phyloP scores from a whole-genome alignment of 1,140 invertebrate species.

The Drosophila jambulina region DNA sequence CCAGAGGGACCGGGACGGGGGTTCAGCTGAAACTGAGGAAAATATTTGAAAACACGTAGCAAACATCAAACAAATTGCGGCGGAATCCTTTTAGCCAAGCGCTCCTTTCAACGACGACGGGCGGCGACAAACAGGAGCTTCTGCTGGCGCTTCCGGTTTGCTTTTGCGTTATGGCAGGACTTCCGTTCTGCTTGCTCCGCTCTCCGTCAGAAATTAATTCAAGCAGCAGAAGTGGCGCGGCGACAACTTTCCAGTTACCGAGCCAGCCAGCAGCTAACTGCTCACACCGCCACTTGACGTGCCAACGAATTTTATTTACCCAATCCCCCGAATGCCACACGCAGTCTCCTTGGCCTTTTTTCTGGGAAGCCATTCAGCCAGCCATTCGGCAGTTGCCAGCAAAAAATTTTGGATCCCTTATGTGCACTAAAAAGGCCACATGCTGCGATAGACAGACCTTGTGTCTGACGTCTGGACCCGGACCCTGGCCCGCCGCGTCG shows the following conservation, averaged over 20 bases:
- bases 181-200: slow-evolving; percentile 57
- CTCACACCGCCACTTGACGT: slow-evolving; percentile 49
- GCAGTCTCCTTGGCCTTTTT: slow-evolving; percentile 32
- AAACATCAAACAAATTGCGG: slow-evolving; percentile 83
- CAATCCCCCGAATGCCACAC: slow-evolving; percentile 45
- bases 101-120: slow-evolving; percentile 61
- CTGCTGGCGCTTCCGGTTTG: slow-evolving; percentile 73
- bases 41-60: slow-evolving; percentile 81
- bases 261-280: slow-evolving; percentile 46
- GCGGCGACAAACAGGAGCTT: slow-evolving; percentile 62
- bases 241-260: slow-evolving; percentile 58
- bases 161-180: slow-evolving; percentile 75
- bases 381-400: slow-evolving; percentile 24
- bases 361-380: slow-evolving; percentile 34
- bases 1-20: no score
- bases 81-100: slow-evolving; percentile 79
- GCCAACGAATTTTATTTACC: slow-evolving; percentile 45
- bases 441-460: slow-evolving; percentile 41
- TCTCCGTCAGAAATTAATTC: slow-evolving; percentile 72
- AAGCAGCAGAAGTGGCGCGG: slow-evolving; percentile 77
- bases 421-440: slow-evolving; percentile 42
- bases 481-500: neutral
- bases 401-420: slow-evolving; percentile 27
- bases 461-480: slow-evolving; percentile 33
- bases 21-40: slow-evolving; percentile 59